A percentile compares a stretch with the other conserved stretches of the same genome.
phyloP scores from a whole-genome alignment of 1,140 invertebrate genomes.

The Drosophila murphyi region DNA sequence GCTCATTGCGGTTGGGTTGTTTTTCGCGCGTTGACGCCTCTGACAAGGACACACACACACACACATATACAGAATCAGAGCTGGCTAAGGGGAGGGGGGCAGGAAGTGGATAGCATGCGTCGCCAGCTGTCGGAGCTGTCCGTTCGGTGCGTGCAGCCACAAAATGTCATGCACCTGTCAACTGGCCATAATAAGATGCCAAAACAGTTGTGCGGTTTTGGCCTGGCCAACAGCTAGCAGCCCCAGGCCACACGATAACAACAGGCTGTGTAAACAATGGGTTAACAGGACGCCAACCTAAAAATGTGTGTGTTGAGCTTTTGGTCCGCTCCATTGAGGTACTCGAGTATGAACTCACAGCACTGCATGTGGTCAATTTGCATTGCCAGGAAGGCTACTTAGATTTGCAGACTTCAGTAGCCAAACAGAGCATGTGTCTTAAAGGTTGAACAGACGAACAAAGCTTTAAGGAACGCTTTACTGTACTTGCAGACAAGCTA shows the following conservation, averaged over 20 bases:
- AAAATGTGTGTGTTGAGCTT: background rate
- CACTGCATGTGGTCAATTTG: constrained; percentile 6
- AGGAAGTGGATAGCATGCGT: constrained; percentile 30
- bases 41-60: constrained; percentile 19
- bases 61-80: background rate
- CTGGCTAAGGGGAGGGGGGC: background rate
- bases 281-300: constrained; percentile 16
- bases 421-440: too few relatives aligned
- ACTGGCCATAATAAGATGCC: constrained; percentile 79
- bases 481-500: too few relatives aligned
- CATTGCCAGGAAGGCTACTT: background rate
- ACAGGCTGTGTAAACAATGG: constrained; percentile 19
- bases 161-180: constrained; percentile 81
- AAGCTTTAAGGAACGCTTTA: background rate
- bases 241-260: constrained; percentile 63
- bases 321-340: background rate
- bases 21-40: constrained; percentile 61
- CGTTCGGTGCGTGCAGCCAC: constrained; percentile 67
- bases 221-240: constrained; percentile 32
- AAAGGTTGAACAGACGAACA: background rate
- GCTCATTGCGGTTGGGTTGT: constrained; percentile 55
- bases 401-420: background rate
- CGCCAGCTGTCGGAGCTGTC: constrained; percentile 37
- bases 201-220: constrained; percentile 78
- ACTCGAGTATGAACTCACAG: background rate